Conservation (phyloP, 2,797 vertebrate genomes). For the Pelodytes ibericus region DNA sequence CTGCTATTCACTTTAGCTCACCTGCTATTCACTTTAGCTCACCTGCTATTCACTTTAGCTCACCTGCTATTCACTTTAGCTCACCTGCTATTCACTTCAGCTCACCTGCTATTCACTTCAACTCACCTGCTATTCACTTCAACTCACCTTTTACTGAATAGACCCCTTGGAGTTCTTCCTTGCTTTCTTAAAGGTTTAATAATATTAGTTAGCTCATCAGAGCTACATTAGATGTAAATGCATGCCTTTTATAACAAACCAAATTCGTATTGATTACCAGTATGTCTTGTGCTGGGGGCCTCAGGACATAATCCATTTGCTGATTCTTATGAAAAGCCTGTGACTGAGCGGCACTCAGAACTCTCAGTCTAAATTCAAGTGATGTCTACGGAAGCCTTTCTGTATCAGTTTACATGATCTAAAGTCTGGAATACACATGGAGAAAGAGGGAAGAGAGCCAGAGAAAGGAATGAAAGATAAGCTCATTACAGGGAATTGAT, state of each 20-base stretch:
- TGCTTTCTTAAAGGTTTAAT: neutral
- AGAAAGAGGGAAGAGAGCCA: conserved; percentile 40
- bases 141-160: no score
- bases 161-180: neutral
- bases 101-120: no score
- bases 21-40: no score
- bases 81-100: no score
- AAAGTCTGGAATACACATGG: neutral
- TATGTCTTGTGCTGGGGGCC: neutral
- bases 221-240: neutral
- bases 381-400: neutral
- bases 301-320: neutral
- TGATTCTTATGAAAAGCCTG: neutral
- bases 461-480: conserved; percentile 44
- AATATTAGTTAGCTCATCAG: neutral
- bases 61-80: no score
- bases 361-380: neutral
- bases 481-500: conserved; percentile 55
- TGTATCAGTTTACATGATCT: conserved; percentile 16
- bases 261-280: conserved; percentile 29
- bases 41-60: no score
- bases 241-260: neutral
- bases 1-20: no score
- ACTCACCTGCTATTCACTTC: no score
- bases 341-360: neutral